phyloP scores from a whole-genome alignment of 2,797 vertebrate species.

The Pangasius djambal region DNA sequence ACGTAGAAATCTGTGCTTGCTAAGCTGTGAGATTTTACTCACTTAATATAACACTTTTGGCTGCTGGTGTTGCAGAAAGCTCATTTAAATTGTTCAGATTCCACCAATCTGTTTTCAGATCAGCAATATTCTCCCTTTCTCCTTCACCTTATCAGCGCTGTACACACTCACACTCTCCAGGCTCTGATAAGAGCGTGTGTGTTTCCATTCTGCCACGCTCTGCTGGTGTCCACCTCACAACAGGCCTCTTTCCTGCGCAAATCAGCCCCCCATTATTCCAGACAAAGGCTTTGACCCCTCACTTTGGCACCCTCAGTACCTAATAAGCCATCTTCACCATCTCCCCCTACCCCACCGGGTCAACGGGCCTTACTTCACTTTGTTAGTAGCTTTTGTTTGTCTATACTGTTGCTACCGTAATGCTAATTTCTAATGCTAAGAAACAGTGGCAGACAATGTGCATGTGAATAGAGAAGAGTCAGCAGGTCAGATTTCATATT shows the following conservation, averaged over 20 bases:
- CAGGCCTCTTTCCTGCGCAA: constrained; percentile 24
- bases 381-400: constrained; percentile 20
- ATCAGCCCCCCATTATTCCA: constrained; percentile 13
- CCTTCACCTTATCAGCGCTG: constrained; percentile 29
- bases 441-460: background rate
- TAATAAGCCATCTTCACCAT: constrained; percentile 15
- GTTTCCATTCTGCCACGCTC: constrained; percentile 18
- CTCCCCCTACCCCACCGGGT: background rate
- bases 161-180: constrained; percentile 26
- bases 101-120: constrained; percentile 29
- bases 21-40: background rate
- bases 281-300: constrained; percentile 30
- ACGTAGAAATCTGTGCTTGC: background rate
- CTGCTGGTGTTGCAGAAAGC: constrained; percentile 13
- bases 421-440: constrained; percentile 25
- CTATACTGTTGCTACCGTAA: background rate
- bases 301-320: constrained; percentile 7
- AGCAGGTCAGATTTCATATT: constrained; percentile 21
- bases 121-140: constrained; percentile 37
- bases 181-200: constrained; percentile 21
- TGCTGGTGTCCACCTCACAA: constrained; percentile 19
- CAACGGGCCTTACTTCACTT: constrained; percentile 5
- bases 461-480: constrained; percentile 17
- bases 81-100: constrained; percentile 20
- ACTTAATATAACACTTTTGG: background rate